Base-by-base conservation (phyloP, 1,140 invertebrate species). In the Lepidostoma basale region DNA sequence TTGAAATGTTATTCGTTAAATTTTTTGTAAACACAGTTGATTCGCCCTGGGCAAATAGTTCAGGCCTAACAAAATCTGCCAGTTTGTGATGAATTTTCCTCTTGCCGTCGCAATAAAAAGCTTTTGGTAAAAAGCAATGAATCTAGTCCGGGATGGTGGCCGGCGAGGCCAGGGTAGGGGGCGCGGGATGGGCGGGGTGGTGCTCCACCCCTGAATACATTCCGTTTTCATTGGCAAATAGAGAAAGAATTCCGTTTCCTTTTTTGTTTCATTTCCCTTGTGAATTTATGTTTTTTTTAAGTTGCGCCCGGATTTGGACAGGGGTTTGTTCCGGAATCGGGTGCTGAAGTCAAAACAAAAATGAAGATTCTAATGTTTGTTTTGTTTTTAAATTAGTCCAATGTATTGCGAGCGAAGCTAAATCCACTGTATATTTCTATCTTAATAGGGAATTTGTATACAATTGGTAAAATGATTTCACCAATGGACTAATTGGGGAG, bases 201-300 rank as follows among this genome's bases (percentile, higher is more conserved):
- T 33, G 49, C 23, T 18, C 65, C 45, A 30, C 67, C 44, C 67
- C 42, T 60, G 67, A 62, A 62, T 68, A 68, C 59, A 62, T 68
- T 62, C 58, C 44, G 59, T 36, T 68, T 68, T 68, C 67, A 68
- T 68, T 68, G 67, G 67, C 44, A 68, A 68, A 68, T 62, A 68
- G 59, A 52, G 59, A 68, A 68, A 56, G 58, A 68, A 62, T 56
- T 44, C 33, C 40, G 59, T 68, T 40, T 62, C 39, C 60, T 68
- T 68, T 68, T 68, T 68, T 44, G 59, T 60, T 60, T 42, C 45
- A 45, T 68, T 68, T 68, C 67, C 44, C 67, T 62, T 20, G 58
- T 42, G 67, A 68, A 68, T 68, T 68, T 68, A 68, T 68, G 45
- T 68, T n/a, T n/a, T 60, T 67, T 60, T 60, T 45, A 30, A 33